Percentiles rank a stretch among this genome's conserved stretches.
Evolutionary conservation across 1,140 invertebrate genomes (phyloP).

Genomic region (Helicoverpa armigera): DNA sequence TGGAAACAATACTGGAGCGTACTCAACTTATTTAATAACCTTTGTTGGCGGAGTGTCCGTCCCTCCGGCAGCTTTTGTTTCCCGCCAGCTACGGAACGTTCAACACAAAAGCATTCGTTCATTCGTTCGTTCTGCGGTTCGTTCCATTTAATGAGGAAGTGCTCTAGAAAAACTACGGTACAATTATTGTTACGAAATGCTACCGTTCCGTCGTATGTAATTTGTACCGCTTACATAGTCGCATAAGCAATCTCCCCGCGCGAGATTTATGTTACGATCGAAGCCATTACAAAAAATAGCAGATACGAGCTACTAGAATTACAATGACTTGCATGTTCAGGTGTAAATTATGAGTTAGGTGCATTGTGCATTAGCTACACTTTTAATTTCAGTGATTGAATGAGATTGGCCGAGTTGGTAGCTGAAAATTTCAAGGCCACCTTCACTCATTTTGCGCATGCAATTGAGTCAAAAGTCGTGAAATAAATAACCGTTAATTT

Average conservation of each 20-base stretch:
- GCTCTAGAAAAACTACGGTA: slow-evolving; percentile 79
- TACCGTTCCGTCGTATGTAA: slow-evolving; percentile 45
- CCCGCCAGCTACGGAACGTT: slow-evolving; percentile 58
- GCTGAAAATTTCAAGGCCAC: background rate
- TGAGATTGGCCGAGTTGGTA: background rate
- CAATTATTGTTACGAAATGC: slow-evolving; percentile 79
- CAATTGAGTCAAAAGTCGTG: background rate
- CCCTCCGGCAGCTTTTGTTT: slow-evolving; percentile 48
- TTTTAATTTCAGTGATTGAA: slow-evolving; percentile 6
- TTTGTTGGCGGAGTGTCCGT: slow-evolving; percentile 27
- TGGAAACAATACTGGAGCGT: slow-evolving; percentile 4
- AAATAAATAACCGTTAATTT: too few species aligned
- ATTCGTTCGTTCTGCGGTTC: slow-evolving; percentile 48
- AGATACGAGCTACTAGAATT: background rate
- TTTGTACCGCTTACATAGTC: slow-evolving; percentile 43
- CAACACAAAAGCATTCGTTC: slow-evolving; percentile 60
- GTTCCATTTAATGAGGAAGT: slow-evolving; percentile 81
- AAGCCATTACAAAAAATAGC: background rate
- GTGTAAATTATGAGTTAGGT: background rate
- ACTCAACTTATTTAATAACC: slow-evolving; percentile 45
- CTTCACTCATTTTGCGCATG: background rate
- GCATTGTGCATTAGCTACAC: background rate
- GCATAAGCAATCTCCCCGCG: slow-evolving; percentile 39
- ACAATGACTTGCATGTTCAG: slow-evolving; percentile 1
- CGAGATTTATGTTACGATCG: slow-evolving; percentile 31